Evolutionary conservation across 2,888 invertebrate species (phyloP).

Genomic region (Byasa hedistus): DNA sequence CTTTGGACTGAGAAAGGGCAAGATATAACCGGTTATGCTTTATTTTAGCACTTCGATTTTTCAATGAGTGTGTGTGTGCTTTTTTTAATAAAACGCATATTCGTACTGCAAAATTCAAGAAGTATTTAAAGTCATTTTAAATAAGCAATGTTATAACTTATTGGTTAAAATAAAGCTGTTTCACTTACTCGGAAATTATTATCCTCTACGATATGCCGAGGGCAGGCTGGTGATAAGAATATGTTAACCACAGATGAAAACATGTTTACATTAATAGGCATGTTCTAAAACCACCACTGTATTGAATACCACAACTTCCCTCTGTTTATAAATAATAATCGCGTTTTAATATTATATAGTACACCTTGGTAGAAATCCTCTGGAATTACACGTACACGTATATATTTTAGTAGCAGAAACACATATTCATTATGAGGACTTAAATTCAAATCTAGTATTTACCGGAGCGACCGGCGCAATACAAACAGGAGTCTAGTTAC

Average conservation of each 20-base stretch:
- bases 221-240: too few species aligned
- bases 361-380: neutral
- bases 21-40: constrained; percentile 22
- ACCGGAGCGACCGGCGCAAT: constrained; percentile 40
- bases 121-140: neutral
- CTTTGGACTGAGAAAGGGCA: constrained; percentile 20
- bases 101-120: neutral
- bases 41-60: constrained; percentile 12
- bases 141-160: neutral
- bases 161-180: neutral
- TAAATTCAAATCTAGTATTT: neutral
- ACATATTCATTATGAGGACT: neutral
- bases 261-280: too few species aligned
- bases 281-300: neutral
- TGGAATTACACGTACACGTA: neutral
- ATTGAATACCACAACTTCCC: neutral
- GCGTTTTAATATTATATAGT: neutral
- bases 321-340: neutral
- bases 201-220: too few species aligned
- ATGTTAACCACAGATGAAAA: too few species aligned
- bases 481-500: constrained; percentile 50
- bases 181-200: too few species aligned
- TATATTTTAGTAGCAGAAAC: neutral
- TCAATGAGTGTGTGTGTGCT: constrained; percentile 1
- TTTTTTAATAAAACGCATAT: constrained; percentile 1